Evolutionary conservation across 1,140 invertebrate genomes (phyloP).

Genomic region (Steinernema feltiae): DNA sequence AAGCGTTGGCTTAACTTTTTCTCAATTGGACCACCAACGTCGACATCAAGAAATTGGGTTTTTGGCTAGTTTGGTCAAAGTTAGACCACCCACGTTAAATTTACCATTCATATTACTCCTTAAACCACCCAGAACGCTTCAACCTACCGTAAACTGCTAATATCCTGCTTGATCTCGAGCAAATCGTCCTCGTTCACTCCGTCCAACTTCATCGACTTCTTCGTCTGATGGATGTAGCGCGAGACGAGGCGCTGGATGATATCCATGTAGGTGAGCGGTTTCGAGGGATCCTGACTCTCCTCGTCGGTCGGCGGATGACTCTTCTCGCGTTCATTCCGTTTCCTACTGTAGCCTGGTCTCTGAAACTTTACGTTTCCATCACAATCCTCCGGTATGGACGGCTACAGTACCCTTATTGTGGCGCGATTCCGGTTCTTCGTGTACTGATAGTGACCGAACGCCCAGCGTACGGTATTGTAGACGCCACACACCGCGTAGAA

Average conservation of each 20-base stretch:
- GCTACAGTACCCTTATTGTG: constrained; percentile 44
- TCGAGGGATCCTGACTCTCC: constrained; percentile 24
- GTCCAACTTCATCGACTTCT: constrained; percentile 64
- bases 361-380: constrained; percentile 25
- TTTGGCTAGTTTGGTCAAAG: neutral
- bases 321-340: constrained; percentile 45
- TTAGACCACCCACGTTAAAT: neutral
- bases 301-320: constrained; percentile 10
- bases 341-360: constrained; percentile 53
- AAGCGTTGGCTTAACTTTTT: too few relatives aligned
- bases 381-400: neutral
- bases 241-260: constrained; percentile 64
- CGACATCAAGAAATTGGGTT: too few relatives aligned
- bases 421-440: constrained; percentile 46
- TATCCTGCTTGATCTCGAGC: constrained; percentile 66
- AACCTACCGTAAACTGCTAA: constrained; percentile 65
- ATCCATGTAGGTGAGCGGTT: constrained; percentile 59
- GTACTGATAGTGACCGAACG: constrained; percentile 49
- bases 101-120: neutral
- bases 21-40: neutral
- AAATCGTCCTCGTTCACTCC: constrained; percentile 65
- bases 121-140: too few relatives aligned
- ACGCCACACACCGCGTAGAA: constrained; percentile 58
- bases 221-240: constrained; percentile 62
- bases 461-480: constrained; percentile 46